Percentiles rank a stretch among this genome's conserved stretches.
These are phyloP conservation scores for Hyperoplus lanceolatus DNA, from an alignment of 2,797 vertebrate genomes.

Conservation along the genomic window DNA sequence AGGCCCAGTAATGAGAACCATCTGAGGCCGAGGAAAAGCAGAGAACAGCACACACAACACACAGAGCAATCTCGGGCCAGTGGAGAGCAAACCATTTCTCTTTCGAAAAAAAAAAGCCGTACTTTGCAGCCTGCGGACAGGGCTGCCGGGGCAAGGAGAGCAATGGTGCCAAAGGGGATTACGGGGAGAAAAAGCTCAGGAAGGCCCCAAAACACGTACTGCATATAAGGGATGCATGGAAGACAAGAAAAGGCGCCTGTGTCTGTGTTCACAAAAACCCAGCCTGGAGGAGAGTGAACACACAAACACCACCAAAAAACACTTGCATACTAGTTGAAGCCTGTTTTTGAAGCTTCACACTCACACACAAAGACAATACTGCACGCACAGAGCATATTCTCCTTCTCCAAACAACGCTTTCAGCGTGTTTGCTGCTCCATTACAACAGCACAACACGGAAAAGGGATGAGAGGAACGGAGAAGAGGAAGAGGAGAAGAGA, in stretches of 20 bases:
- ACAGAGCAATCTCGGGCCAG: slow-evolving; percentile 48
- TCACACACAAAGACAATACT: slow-evolving; percentile 7
- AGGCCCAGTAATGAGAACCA: slow-evolving; percentile 88
- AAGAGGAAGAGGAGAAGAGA: slow-evolving; percentile 70
- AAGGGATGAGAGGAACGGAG: slow-evolving; percentile 57
- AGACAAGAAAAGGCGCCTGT: slow-evolving; percentile 63
- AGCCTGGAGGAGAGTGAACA: slow-evolving; percentile 32
- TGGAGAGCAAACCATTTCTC: slow-evolving; percentile 53
- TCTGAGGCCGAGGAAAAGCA: slow-evolving; percentile 77
- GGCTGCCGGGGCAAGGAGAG: slow-evolving; percentile 57
- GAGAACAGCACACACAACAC: slow-evolving; percentile 53
- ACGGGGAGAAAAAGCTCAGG: slow-evolving; percentile 70
- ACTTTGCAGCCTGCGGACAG: slow-evolving; percentile 61
- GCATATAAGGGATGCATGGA: slow-evolving; percentile 51
- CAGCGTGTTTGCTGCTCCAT: slow-evolving; percentile 72
- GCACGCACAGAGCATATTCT: slow-evolving; percentile 63
- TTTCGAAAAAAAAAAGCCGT: slow-evolving; percentile 10
- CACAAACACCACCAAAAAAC: slow-evolving; percentile 75
- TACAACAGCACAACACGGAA: slow-evolving; percentile 66
- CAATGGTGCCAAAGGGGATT: slow-evolving; percentile 69
- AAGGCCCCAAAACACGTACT: slow-evolving; percentile 70
- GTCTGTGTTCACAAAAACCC: slow-evolving; percentile 59
- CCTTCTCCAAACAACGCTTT: slow-evolving; percentile 67
- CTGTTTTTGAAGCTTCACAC: slow-evolving; percentile 11
- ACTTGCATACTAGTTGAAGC: slow-evolving; percentile 51